These are phyloP conservation scores for Chionis minor DNA, from an alignment of 2,113 vertebrate genomes.

Conservation along the genomic window DNA sequence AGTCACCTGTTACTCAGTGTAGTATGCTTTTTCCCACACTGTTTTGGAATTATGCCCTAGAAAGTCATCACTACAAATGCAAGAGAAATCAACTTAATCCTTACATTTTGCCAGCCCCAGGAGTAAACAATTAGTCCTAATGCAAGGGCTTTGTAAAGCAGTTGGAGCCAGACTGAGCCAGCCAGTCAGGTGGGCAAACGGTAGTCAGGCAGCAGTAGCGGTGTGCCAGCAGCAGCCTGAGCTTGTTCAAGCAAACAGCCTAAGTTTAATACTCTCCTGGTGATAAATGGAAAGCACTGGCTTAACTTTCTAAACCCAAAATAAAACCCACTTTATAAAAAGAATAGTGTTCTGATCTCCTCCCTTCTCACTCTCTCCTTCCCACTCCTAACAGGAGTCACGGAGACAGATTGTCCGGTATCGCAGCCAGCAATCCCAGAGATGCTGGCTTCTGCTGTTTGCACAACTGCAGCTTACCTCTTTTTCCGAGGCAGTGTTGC, in stretches of 20 bases:
- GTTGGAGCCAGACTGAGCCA: background rate
- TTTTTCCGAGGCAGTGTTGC: background rate
- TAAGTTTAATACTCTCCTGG: background rate
- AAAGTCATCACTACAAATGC: background rate
- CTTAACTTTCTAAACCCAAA: background rate
- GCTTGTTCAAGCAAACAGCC: background rate
- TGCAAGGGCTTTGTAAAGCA: background rate
- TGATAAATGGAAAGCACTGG: background rate
- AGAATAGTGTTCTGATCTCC: background rate
- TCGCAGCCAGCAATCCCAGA: background rate
- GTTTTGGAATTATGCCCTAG: background rate
- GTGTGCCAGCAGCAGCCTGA: background rate
- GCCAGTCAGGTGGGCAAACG: background rate
- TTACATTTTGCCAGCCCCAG: background rate
- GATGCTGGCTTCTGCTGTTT: background rate
- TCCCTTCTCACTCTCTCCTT: background rate
- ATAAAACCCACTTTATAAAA: background rate
- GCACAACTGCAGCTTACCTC: background rate
- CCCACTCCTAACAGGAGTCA: background rate
- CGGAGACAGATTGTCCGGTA: background rate
- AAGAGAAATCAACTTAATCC: background rate
- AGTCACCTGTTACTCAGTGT: background rate
- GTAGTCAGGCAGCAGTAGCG: background rate
- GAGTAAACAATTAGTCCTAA: background rate
- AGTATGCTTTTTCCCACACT: rapidly evolving